These are phyloP conservation scores for Menidia menidia DNA, from an alignment of 2,797 vertebrate genomes.

Conservation along the genomic window DNA sequence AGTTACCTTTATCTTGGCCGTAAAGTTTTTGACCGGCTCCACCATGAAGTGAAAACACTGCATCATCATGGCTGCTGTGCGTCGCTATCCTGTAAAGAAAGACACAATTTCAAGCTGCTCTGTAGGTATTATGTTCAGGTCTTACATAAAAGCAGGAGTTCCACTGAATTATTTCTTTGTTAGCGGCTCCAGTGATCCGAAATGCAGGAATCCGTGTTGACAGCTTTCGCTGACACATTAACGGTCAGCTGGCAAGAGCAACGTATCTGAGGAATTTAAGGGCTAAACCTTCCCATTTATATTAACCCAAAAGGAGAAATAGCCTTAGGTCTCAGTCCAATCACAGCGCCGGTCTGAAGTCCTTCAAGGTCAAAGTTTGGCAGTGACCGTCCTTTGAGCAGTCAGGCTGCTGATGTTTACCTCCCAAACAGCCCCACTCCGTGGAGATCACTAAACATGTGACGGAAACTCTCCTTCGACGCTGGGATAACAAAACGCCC, in stretches of 20 bases:
- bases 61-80: slow-evolving; percentile 76
- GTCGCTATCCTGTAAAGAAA: slow-evolving; percentile 28
- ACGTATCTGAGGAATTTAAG: neutral
- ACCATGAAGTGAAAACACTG: slow-evolving; percentile 86
- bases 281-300: neutral
- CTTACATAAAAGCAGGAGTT: neutral
- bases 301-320: neutral
- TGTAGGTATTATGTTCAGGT: neutral
- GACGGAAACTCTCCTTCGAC: slow-evolving; percentile 18
- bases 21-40: slow-evolving; percentile 83
- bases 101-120: slow-evolving; percentile 13
- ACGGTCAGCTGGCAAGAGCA: too few species aligned
- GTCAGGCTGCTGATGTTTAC: slow-evolving; percentile 34
- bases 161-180: neutral
- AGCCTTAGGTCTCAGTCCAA: neutral
- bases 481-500: neutral
- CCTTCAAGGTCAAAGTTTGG: neutral
- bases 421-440: slow-evolving; percentile 44
- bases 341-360: neutral
- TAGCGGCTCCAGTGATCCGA: neutral
- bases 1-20: slow-evolving; percentile 82
- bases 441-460: slow-evolving; percentile 43
- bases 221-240: neutral
- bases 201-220: neutral
- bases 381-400: slow-evolving; percentile 10